Evolutionary conservation across 2,888 invertebrate genomes (phyloP), one percentile per base, ranked within the genome.

Genomic region (Clusia tigrina): DNA sequence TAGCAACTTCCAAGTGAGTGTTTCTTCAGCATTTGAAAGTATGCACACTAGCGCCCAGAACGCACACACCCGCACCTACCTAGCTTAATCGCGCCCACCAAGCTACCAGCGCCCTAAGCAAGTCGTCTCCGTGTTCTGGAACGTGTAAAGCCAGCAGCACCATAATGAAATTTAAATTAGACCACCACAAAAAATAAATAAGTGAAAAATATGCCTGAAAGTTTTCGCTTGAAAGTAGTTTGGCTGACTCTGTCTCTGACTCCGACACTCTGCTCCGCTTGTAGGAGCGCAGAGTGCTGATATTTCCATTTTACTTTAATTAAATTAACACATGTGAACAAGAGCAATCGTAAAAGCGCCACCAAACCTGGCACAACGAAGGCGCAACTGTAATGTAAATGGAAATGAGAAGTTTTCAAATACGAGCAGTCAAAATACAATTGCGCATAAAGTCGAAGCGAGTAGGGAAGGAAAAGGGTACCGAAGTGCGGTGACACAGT

Each of bases 121-220:
- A 54, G 54, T 51, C 25, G 51, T 58, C 51, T 53, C 18, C 57
- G 57, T 57, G 42, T 62, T 46, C 62, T 57, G 53, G 57, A 57
- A 57, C 57, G 57, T 57, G 57, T 46, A 61, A n/a, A n/a, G n/a
- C n/a, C n/a, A n/a, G n/a, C 42, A 26, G 65, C 71, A 69, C 63
- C 62, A 70, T 73, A 72, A 67, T 67, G 61, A 71, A 75, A 71
- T 65, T 58, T 56, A 63, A 67, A 60, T 62, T 56, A 62, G 57
- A 53, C 51, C 59, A 59, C 55, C 32, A 55, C 55, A 62, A 51
- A 42, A 46, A 53, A 52, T 9, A 62, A 57, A 53, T 38, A 42
- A 25, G 25, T 32, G 12, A 9, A 20, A 32, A 22, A n/a, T n/a
- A n/a, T n/a, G n/a, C n/a, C n/a, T n/a, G n/a, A n/a, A n/a, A n/a